These are phyloP conservation scores for Limenitis camilla DNA, from an alignment of 2,888 invertebrate genomes.

Conservation along the genomic window DNA sequence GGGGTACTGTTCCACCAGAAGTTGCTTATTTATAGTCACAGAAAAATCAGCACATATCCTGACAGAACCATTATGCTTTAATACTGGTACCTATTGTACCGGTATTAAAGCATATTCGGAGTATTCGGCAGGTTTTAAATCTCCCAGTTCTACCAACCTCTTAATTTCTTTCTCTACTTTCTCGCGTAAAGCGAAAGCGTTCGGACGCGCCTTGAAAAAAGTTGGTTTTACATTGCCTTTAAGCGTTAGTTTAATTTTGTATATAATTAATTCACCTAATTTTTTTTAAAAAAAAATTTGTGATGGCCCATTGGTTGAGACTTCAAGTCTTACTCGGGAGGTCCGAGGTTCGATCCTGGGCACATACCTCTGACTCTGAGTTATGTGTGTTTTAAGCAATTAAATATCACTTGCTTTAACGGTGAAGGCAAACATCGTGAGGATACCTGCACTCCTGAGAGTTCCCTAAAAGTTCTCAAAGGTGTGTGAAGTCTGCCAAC, in stretches of 20 bases:
- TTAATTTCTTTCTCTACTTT: slow-evolving; percentile 18
- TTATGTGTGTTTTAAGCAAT: too few relatives aligned
- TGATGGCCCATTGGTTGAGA: too few relatives aligned
- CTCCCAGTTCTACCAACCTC: slow-evolving; percentile 7
- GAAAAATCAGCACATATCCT: slow-evolving; percentile 23
- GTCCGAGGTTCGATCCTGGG: too few relatives aligned
- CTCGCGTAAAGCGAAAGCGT: slow-evolving; percentile 13
- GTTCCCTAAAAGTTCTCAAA: too few relatives aligned
- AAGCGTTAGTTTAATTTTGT: slow-evolving; percentile 16
- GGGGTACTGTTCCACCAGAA: slow-evolving; percentile 25
- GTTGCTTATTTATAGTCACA: slow-evolving; percentile 25
- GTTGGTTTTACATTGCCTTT: slow-evolving; percentile 20
- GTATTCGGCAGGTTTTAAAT: slow-evolving; percentile 13
- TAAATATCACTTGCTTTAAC: too few relatives aligned
- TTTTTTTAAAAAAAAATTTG: too few relatives aligned
- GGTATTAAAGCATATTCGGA: slow-evolving; percentile 18
- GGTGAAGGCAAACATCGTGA: too few relatives aligned
- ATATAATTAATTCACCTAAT: too few relatives aligned
- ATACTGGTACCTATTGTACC: slow-evolving; percentile 17
- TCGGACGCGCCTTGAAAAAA: slow-evolving; percentile 18
- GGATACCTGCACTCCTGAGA: too few relatives aligned
- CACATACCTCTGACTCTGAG: too few relatives aligned
- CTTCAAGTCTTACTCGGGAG: too few relatives aligned
- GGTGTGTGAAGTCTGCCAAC: too few relatives aligned
- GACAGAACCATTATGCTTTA: slow-evolving; percentile 12